These are phyloP conservation scores for Cecidostiba fungosa DNA, from an alignment of 2,888 invertebrate genomes.

Conservation along the genomic window DNA sequence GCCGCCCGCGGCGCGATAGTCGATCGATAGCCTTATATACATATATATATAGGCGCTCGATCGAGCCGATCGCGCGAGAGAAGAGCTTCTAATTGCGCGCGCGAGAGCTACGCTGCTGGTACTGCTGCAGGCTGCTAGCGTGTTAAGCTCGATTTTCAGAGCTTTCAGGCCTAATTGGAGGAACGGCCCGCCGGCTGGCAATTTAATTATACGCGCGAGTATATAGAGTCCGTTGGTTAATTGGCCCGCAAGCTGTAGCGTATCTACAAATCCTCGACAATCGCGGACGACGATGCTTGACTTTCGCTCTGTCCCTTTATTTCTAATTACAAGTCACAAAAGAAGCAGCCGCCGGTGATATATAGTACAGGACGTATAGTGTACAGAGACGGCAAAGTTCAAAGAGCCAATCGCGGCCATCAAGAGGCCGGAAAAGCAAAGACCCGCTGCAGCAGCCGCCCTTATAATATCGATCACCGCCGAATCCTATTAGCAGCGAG, in stretches of 20 bases:
- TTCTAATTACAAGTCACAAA: background rate
- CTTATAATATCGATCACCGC: background rate
- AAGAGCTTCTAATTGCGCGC: background rate
- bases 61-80: constrained; percentile 15
- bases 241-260: background rate
- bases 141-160: background rate
- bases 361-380: too few relatives aligned
- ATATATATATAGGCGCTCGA: background rate
- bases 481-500: too few relatives aligned
- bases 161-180: constrained; percentile 10
- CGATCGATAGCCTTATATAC: constrained; percentile 12
- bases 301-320: background rate
- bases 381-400: too few relatives aligned
- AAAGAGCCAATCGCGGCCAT: background rate
- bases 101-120: too few relatives aligned
- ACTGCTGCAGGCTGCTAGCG: background rate
- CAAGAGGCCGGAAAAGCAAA: background rate
- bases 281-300: background rate
- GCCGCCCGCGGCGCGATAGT: background rate
- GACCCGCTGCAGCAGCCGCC: too few relatives aligned
- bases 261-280: background rate
- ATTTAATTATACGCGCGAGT: background rate
- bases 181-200: background rate
- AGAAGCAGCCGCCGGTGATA: too few relatives aligned
- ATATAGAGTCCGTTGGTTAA: background rate